These are phyloP conservation scores for Linyphia triangularis DNA, from an alignment of 2,888 invertebrate genomes.

Conservation along the genomic window DNA sequence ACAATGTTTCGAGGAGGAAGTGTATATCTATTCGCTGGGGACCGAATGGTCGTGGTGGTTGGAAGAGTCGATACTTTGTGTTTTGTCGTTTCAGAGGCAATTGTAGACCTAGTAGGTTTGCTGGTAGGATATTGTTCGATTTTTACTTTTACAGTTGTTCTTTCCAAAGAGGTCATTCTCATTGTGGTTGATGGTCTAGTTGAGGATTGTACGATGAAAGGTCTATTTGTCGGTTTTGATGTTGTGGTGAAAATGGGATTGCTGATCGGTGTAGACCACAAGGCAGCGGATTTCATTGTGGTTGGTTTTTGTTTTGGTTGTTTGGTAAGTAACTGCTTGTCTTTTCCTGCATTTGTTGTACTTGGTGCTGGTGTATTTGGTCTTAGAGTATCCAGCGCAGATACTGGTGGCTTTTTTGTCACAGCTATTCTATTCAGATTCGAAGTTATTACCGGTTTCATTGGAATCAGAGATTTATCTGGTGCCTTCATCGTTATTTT, in stretches of 20 bases:
- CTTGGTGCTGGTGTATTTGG: not conserved
- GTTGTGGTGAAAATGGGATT: not conserved
- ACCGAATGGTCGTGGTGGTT: not conserved
- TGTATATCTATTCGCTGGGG: not conserved
- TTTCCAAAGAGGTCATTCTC: not conserved
- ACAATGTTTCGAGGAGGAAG: constrained; percentile 27
- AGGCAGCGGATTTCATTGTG: not conserved
- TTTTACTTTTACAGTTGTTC: not conserved
- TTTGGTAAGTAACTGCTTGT: not conserved
- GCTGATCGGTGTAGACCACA: not conserved
- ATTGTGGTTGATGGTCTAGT: not conserved
- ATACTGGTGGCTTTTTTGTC: not conserved
- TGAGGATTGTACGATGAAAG: not conserved
- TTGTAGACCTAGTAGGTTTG: not conserved
- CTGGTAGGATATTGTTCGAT: not conserved
- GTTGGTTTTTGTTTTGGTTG: not conserved
- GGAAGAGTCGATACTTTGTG: not conserved
- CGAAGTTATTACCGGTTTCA: not conserved
- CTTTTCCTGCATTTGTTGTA: not conserved
- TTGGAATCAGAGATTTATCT: not conserved
- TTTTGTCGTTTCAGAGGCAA: not conserved
- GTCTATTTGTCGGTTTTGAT: not conserved
- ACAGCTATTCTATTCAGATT: not conserved
- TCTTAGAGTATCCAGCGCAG: not conserved
- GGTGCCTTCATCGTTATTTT: not conserved